phyloP scores from a whole-genome alignment of 2,113 vertebrate species.

The Leiothrix lutea region DNA sequence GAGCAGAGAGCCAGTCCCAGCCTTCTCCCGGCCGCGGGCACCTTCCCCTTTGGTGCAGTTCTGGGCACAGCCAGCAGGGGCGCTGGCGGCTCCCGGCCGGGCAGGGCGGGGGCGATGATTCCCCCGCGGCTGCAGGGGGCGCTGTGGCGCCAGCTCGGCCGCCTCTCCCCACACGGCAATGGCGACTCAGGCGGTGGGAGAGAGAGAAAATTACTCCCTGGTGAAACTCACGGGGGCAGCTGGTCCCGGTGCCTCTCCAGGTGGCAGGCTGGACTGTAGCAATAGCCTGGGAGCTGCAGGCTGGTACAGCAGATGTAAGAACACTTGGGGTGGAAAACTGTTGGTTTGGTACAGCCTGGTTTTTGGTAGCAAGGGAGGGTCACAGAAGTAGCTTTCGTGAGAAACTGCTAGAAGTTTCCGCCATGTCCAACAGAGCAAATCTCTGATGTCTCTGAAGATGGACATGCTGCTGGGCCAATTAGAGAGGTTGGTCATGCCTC shows the following conservation, averaged over 20 bases:
- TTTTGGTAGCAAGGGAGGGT: no score
- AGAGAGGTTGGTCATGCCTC: not conserved
- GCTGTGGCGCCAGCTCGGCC: not conserved
- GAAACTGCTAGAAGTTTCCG: not conserved
- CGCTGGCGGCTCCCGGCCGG: not conserved
- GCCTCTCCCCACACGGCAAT: not conserved
- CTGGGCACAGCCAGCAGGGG: not conserved
- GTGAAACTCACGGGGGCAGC: not conserved
- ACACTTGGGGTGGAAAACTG: not conserved
- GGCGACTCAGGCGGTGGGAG: not conserved
- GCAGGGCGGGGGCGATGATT: not conserved
- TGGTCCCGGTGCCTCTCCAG: rapidly evolving
- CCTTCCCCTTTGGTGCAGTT: not conserved
- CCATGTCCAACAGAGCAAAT: not conserved
- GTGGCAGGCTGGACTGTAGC: not conserved
- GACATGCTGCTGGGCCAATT: not conserved
- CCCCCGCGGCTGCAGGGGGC: not conserved
- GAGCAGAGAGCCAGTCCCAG: not conserved
- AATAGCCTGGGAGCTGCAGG: not conserved
- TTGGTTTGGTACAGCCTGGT: not conserved
- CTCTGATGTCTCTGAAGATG: not conserved
- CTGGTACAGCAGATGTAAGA: not conserved
- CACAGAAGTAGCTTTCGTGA: not conserved
- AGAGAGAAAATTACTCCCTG: not conserved
- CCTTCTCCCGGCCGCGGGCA: not conserved